Evolutionary conservation across 2,797 vertebrate genomes (phyloP).

Genomic region (Argya squamiceps): DNA sequence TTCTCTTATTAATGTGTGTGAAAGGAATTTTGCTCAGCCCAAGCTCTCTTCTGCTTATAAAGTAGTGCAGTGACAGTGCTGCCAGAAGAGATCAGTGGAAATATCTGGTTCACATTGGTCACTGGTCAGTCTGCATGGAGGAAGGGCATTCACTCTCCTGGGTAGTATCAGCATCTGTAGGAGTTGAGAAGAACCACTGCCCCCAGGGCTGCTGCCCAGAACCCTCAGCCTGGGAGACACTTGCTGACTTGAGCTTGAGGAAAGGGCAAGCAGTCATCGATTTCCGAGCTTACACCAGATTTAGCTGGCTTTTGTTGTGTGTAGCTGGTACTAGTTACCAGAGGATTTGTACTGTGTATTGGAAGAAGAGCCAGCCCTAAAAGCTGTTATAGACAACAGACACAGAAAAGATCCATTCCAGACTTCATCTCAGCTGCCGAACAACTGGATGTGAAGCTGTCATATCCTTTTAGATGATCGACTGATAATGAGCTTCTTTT

Average conservation of each 20-base stretch:
- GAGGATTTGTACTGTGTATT: slow-evolving; percentile 56
- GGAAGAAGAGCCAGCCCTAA: slow-evolving; percentile 53
- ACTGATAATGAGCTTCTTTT: slow-evolving; percentile 42
- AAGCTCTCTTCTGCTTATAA: not conserved
- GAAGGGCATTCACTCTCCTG: not conserved
- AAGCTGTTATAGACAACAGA: slow-evolving; percentile 50
- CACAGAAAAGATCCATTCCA: slow-evolving; percentile 53
- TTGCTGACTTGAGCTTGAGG: not conserved
- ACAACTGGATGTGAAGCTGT: slow-evolving; percentile 47
- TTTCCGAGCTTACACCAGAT: slow-evolving; percentile 4
- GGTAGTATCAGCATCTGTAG: not conserved
- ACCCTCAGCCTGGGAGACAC: fast-evolving
- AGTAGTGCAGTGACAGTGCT: not conserved
- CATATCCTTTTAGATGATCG: slow-evolving; percentile 16
- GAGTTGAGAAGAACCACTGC: not conserved
- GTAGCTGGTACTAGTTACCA: slow-evolving; percentile 59
- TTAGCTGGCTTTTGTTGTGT: slow-evolving; percentile 37
- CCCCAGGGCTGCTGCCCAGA: not conserved
- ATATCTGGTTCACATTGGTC: not conserved
- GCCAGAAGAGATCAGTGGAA: not conserved
- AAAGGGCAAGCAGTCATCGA: not conserved
- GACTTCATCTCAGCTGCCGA: slow-evolving; percentile 8
- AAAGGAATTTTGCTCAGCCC: not conserved
- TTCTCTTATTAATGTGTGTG: not conserved
- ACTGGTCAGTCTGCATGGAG: not conserved